Conservation (phyloP, 2,113 vertebrate species). For the Ptyas mucosa region DNA sequence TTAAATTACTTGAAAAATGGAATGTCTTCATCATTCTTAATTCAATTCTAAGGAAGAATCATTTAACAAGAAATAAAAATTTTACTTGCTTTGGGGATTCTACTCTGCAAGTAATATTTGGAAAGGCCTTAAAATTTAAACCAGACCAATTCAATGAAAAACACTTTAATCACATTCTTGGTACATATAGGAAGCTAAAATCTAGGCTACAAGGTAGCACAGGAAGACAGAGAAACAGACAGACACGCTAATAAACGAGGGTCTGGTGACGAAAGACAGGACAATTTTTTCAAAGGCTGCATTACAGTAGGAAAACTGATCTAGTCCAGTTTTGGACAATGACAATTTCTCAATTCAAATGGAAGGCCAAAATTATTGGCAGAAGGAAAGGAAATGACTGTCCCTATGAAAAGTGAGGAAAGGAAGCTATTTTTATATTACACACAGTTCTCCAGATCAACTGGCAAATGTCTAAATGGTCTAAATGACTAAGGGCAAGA, state of each 20-base stretch:
- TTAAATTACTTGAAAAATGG: neutral
- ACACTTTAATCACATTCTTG: neutral
- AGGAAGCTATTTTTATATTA: neutral
- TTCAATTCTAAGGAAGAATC: neutral
- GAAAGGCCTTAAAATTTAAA: neutral
- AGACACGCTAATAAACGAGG: neutral
- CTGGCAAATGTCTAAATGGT: too few species aligned
- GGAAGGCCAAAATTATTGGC: neutral
- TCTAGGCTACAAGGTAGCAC: neutral
- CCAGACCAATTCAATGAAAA: neutral
- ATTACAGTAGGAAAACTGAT: neutral
- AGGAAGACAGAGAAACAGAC: neutral
- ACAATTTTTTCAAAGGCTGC: neutral
- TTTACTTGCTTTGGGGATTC: neutral
- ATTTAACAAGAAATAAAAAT: neutral
- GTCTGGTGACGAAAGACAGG: neutral
- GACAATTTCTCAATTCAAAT: neutral
- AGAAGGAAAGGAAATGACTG: neutral
- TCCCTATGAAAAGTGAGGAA: neutral
- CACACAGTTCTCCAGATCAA: neutral
- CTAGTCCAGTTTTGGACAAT: neutral
- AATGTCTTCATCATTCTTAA: neutral
- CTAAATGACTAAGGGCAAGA: neutral
- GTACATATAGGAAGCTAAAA: neutral
- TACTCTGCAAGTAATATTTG: neutral